Base-by-base conservation (phyloP, 2,888 invertebrate genomes). In the Heteropelma amictum region DNA sequence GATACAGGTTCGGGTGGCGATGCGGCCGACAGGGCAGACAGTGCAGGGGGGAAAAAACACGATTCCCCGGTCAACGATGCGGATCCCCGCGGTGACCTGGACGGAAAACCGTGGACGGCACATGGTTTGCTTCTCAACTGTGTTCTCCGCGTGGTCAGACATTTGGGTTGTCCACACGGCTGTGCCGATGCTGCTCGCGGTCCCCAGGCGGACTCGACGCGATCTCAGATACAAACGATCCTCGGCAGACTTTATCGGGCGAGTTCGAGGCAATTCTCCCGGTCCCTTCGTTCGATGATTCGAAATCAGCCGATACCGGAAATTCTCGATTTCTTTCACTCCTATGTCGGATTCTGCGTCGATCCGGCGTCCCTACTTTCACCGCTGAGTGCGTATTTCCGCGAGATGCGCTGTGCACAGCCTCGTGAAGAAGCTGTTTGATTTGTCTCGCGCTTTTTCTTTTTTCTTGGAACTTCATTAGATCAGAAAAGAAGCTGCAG, bases 101-200 rank as follows among this genome's bases (percentile, higher is more conserved):
- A 60, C 3, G 80, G 73, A 5, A 77, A 77, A 7, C 72, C 77
- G 1, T 69, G 78, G 74, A 92, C 93, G 21, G 91, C 94, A 0
- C 95, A 95, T 85, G 93, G 92, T 82, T 91, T 95, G 82, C 92
- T 95, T 42, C 93, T 96, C 93, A 94, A 94, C 84, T 93, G 94
- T 61, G 86, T 86, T 79, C 87, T 83, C 78, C 96, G 97, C 82
- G 92, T 97, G 4, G 91, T 98, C 64, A 94, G 95, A 74, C 96
- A 97, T 82, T 90, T 99, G 26, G 99, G 99, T 0, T 99, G 99
- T 88, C 95, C 96, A 0, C 96, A 98, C 89, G 98, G 98, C 1
- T 99, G 99, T 87, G 91, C 93, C 3, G 94, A 95, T 67, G 92
- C 93, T 35, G 91, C 92, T 82, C 90, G 97, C 60, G 96, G 97